Conservation (phyloP, 2,113 vertebrate species). For the Pomatostomus ruficeps region DNA sequence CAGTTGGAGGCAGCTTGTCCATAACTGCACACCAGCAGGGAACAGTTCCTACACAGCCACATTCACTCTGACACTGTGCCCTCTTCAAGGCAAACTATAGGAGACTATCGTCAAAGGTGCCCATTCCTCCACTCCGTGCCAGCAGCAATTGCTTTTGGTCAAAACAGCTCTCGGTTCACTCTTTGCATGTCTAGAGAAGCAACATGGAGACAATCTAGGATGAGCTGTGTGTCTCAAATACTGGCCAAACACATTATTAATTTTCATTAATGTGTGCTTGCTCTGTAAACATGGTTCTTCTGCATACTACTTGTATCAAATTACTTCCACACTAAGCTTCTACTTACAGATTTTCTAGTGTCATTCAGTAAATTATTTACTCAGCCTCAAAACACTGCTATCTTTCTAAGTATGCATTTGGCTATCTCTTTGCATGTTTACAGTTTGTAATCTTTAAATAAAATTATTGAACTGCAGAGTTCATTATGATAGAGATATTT, state of each 20-base stretch:
- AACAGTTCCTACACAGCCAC: background rate
- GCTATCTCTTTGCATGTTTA: background rate
- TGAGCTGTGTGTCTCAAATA: rapidly evolving
- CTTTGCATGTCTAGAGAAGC: background rate
- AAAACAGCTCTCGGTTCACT: background rate
- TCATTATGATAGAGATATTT: background rate
- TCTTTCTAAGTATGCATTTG: background rate
- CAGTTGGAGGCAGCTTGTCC: background rate
- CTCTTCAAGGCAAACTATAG: background rate
- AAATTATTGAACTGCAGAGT: background rate
- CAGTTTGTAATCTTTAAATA: background rate
- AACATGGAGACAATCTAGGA: background rate
- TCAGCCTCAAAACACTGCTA: background rate
- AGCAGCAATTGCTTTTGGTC: background rate
- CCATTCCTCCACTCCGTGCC: background rate
- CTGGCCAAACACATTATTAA: background rate
- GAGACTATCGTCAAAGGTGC: background rate
- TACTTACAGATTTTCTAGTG: background rate
- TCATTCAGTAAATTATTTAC: background rate
- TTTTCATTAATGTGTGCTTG: background rate
- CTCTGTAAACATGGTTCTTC: background rate
- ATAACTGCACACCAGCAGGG: background rate
- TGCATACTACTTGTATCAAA: background rate
- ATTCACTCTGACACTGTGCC: rapidly evolving
- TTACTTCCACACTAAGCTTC: background rate